Evolutionary conservation across 2,797 vertebrate genomes (phyloP).

Genomic region (Chelon auratus): DNA sequence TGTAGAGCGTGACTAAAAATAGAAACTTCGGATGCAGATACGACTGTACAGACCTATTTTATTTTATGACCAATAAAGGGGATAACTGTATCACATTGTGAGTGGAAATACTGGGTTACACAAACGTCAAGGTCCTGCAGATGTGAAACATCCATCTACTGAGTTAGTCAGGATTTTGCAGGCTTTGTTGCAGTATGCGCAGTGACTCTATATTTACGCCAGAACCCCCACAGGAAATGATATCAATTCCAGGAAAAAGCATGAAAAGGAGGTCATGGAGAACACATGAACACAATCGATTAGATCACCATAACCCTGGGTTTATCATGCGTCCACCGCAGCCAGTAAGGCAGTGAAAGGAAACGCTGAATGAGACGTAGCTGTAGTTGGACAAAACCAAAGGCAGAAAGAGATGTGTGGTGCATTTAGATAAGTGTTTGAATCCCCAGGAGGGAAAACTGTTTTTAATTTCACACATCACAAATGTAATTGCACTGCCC

Average conservation of each 20-base stretch:
- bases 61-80: slow-evolving; percentile 23
- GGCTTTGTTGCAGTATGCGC: slow-evolving; percentile 41
- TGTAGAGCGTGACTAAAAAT: slow-evolving; percentile 55
- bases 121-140: slow-evolving; percentile 36
- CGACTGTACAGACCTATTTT: slow-evolving; percentile 21
- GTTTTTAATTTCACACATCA: slow-evolving; percentile 22
- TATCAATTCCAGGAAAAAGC: slow-evolving; percentile 77
- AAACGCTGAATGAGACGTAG: slow-evolving; percentile 1
- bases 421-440: slow-evolving; percentile 4
- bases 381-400: background rate
- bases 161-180: slow-evolving; percentile 38
- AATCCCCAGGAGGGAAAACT: slow-evolving; percentile 32
- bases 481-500: slow-evolving; percentile 7
- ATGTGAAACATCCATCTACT: slow-evolving; percentile 27
- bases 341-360: background rate
- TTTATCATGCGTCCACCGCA: slow-evolving; percentile 25
- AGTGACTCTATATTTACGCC: slow-evolving; percentile 56
- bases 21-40: slow-evolving; percentile 35
- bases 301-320: slow-evolving; percentile 50
- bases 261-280: slow-evolving; percentile 60
- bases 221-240: slow-evolving; percentile 57
- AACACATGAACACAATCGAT: slow-evolving; percentile 61
- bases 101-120: slow-evolving; percentile 32
- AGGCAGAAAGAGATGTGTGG: background rate
- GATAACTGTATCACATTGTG: slow-evolving; percentile 28